A percentile compares a stretch with the other conserved stretches of the same genome.
These are phyloP conservation scores for Muscidifurax raptorellus DNA, from an alignment of 1,140 invertebrate species.

Conservation along the genomic window DNA sequence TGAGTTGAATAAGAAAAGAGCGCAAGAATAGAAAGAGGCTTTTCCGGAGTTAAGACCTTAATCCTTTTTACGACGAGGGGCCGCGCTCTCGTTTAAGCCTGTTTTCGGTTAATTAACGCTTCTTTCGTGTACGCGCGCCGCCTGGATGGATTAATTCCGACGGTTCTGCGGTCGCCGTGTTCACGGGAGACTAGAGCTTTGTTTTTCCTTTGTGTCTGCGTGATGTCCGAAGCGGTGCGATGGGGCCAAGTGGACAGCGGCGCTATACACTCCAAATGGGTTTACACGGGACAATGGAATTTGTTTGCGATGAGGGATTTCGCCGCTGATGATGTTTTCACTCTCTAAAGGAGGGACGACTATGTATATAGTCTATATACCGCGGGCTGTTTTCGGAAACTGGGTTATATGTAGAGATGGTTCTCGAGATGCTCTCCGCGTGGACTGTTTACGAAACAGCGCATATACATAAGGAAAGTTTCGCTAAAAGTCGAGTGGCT, in stretches of 20 bases:
- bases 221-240: conserved; percentile 6
- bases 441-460: too few relatives aligned
- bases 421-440: too few relatives aligned
- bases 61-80: conserved; percentile 38
- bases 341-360: neutral
- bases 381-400: neutral
- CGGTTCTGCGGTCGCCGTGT: conserved; percentile 28
- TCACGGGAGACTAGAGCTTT: conserved; percentile 6
- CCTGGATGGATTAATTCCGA: conserved; percentile 15
- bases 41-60: conserved; percentile 35
- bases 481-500: neutral
- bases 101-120: conserved; percentile 50
- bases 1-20: neutral
- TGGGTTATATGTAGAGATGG: neutral
- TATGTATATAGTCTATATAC: neutral
- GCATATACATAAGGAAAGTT: neutral
- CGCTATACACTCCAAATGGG: conserved; percentile 23
- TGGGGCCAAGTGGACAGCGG: neutral
- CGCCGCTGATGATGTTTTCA: neutral
- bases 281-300: conserved; percentile 28
- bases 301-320: conserved; percentile 1
- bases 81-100: conserved; percentile 25
- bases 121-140: neutral
- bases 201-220: conserved; percentile 13
- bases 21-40: conserved; percentile 2